These are phyloP conservation scores for Phengaris arion DNA, from an alignment of 2,888 invertebrate genomes.

Conservation along the genomic window DNA sequence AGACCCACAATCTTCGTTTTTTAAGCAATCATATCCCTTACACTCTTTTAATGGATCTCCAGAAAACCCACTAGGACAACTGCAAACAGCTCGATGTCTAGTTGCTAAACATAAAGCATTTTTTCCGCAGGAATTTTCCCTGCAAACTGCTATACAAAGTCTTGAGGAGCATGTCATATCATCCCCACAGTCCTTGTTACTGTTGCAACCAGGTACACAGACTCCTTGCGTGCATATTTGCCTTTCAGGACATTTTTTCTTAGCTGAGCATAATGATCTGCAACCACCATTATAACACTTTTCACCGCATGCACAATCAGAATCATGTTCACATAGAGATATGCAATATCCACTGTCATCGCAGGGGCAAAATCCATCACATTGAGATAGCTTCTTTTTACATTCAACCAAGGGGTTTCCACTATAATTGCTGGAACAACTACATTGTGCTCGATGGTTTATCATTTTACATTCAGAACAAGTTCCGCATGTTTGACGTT, in stretches of 20 bases:
- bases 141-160: constrained; percentile 86
- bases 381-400: constrained; percentile 83
- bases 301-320: constrained; percentile 91
- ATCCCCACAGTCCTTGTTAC: constrained; percentile 87
- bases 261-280: constrained; percentile 83
- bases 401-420: constrained; percentile 91
- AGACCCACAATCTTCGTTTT: constrained; percentile 86
- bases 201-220: constrained; percentile 89
- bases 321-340: constrained; percentile 81
- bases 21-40: constrained; percentile 86
- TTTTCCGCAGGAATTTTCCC: constrained; percentile 85
- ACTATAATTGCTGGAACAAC: constrained; percentile 88
- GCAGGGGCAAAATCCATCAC: constrained; percentile 88
- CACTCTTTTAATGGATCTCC: constrained; percentile 89
- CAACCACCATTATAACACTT: constrained; percentile 86
- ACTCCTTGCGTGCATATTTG: constrained; percentile 86
- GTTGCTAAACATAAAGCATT: constrained; percentile 89
- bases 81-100: constrained; percentile 90
- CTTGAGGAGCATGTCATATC: constrained; percentile 84
- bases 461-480: constrained; percentile 91
- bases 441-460: constrained; percentile 92
- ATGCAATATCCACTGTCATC: constrained; percentile 90
- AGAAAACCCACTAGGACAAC: constrained; percentile 91
- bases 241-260: constrained; percentile 85
- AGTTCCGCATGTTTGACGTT: constrained; percentile 86